Conservation (phyloP, 2,113 vertebrate genomes). For the Chamaea fasciata region DNA sequence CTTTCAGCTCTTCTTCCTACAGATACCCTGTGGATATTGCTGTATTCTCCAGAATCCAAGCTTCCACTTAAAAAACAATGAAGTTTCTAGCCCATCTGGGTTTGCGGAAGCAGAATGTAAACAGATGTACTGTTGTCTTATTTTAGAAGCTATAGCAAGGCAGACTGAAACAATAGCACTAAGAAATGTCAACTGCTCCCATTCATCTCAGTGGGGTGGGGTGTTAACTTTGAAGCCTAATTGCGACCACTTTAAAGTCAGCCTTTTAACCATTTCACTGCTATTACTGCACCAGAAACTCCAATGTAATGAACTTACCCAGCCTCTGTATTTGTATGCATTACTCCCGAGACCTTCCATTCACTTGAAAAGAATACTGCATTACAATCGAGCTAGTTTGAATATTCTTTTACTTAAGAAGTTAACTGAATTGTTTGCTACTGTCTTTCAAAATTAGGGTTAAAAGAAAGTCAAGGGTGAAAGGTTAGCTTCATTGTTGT, state of each 20-base stretch:
- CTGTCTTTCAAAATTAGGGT: constrained; percentile 50
- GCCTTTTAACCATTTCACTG: constrained; percentile 63
- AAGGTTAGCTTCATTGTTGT: constrained; percentile 40
- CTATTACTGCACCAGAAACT: constrained; percentile 1
- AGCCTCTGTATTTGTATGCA: constrained; percentile 21
- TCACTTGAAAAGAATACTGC: constrained; percentile 22
- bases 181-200: constrained; percentile 64
- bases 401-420: constrained; percentile 52
- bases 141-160: constrained; percentile 63
- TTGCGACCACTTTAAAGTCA: constrained; percentile 62
- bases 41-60: constrained; percentile 48
- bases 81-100: constrained; percentile 61
- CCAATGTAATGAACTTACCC: constrained; percentile 58
- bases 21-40: constrained; percentile 38
- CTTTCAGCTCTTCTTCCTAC: constrained; percentile 48
- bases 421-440: constrained; percentile 12
- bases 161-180: constrained; percentile 67
- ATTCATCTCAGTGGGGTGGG: constrained; percentile 67
- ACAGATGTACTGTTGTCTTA: constrained; percentile 68
- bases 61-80: constrained; percentile 51
- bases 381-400: constrained; percentile 36
- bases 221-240: constrained; percentile 71
- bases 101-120: constrained; percentile 64
- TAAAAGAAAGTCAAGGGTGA: constrained; percentile 44
- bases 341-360: neutral